Percentiles rank a stretch among this genome's conserved stretches.
Evolutionary conservation across 2,888 invertebrate species (phyloP).

Genomic region (Hipparchia semele): DNA sequence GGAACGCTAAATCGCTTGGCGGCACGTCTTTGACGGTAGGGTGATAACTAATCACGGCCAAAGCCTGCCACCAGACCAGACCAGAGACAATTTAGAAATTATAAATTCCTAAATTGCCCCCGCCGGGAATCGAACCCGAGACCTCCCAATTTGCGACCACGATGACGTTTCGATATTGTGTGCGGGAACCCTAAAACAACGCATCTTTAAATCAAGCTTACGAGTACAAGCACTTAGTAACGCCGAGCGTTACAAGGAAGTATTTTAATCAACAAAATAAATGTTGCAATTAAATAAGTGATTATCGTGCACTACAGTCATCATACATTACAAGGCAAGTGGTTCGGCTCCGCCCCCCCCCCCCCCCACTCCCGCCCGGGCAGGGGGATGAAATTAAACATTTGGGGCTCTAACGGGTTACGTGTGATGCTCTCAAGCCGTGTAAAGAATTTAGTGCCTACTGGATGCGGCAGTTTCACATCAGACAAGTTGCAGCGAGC

Average conservation of each 20-base stretch:
- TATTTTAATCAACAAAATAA: constrained; percentile 81
- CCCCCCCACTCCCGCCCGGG: constrained; percentile 48
- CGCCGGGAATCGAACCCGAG: too few species aligned
- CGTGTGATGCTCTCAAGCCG: constrained; percentile 59
- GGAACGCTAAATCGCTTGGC: too few species aligned
- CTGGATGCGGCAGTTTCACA: constrained; percentile 14
- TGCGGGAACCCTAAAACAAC: neutral
- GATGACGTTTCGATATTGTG: too few species aligned
- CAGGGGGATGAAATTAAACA: constrained; percentile 76
- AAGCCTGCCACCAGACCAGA: too few species aligned
- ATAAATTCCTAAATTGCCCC: too few species aligned
- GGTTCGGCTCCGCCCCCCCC: constrained; percentile 48
- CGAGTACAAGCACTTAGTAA: neutral
- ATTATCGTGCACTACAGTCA: constrained; percentile 78
- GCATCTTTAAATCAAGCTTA: constrained; percentile 17
- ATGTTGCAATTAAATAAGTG: constrained; percentile 80
- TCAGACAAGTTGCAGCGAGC: too few species aligned
- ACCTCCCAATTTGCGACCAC: too few species aligned
- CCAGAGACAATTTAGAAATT: too few species aligned
- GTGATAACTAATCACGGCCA: too few species aligned
- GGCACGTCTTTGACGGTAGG: too few species aligned
- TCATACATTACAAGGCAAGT: constrained; percentile 76
- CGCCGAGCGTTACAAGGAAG: constrained; percentile 39
- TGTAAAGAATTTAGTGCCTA: constrained; percentile 2
- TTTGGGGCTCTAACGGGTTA: constrained; percentile 77